Evolutionary conservation across 2,888 invertebrate species (phyloP), one percentile per base, ranked within the genome.

Genomic region (Dromius quadrimaculatus): DNA sequence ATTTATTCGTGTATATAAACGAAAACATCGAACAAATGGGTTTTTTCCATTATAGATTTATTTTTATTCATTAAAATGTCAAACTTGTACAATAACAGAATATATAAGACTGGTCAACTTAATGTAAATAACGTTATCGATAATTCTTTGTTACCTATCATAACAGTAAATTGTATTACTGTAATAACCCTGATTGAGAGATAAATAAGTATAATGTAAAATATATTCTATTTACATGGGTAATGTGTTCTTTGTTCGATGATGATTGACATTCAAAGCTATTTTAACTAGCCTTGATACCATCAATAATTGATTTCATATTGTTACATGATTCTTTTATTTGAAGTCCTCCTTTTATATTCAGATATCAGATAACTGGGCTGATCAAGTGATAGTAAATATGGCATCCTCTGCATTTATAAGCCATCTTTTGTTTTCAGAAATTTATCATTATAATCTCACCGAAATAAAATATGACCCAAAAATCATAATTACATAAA

Each of bases 241-340:
- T 64, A 64, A 64, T 64, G 64, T 34, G 43, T 43, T 17, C 32
- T 43, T 64, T 64, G 64, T 64, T 64, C 64, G 64, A 47, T 23
- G 34, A 15, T 47, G 64, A 64, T 64, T 64, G 64, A 64, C 64
- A 64, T 15, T 11, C 34, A 64, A 64, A 47, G 64, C 28, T 13
- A n/a, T 62, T 62, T 32, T 17, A 23, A 15, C 32, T 15, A 17
- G 8, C 23, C 13, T n/a, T 2, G 1, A 11, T 41, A 8, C 2
- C 41, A 41, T 41, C 17, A 41, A 41, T 5, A 41, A 2, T 3
- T 17, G 17, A 41, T 13, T 15, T 15, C 6, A 41, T 17, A 41
- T 41, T 41, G n/a, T n/a, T n/a, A n/a, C n/a, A n/a, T n/a, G n/a
- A n/a, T n/a, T n/a, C n/a, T n/a, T n/a, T n/a, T n/a, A n/a, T n/a